Base-by-base conservation (phyloP, 1,140 invertebrate species). In the Penaeus chinensis region DNA sequence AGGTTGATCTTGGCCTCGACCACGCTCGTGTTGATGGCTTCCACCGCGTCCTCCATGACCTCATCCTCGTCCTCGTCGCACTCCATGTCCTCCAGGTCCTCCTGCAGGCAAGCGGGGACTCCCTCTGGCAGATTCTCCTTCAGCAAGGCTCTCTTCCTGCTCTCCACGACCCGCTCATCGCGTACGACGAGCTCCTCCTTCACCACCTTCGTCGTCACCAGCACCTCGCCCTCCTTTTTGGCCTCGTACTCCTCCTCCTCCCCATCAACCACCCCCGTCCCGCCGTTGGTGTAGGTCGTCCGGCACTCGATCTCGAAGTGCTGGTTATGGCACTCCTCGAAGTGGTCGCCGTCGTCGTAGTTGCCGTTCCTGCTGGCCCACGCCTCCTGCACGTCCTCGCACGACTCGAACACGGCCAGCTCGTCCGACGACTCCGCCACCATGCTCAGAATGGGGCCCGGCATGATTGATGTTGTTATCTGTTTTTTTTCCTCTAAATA, bases 311-410 rank as follows among this genome's bases (percentile, higher is more conserved):
- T 13, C 22, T 62, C 60, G 61, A 24, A 24, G 13, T 76, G 61
- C 37, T 27, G 62, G 19, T 63, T 65, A 32, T 71, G 76, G 60
- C 47, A 47, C 47, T 47, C 47, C 5, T 82, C 80, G 47, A 82
- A 80, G 71, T 65, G 76, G 42, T 82, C 18, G 32, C 63, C 76
- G 16, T 77, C 80, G 3, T 37, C 37, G 8, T 79, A 82, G 27
- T 76, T 37, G 61, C 76, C 74, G 18, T 80, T 80, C 60, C 82
- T 82, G 62, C 83, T 37, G 3, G 19, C 79, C 85, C 85, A 87
- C 11, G 80, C 80, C 80, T 87, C 66, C 54, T 82, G 79, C 27
- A 87, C 76, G 71, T 87, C 85, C 71, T 87, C 85, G 27, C 85
- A 87, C 32, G 85, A 87, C 71, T 87, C 69, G 61, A 87, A 87